phyloP scores from a whole-genome alignment of 2,113 vertebrate genomes.

The Abramis brama region DNA sequence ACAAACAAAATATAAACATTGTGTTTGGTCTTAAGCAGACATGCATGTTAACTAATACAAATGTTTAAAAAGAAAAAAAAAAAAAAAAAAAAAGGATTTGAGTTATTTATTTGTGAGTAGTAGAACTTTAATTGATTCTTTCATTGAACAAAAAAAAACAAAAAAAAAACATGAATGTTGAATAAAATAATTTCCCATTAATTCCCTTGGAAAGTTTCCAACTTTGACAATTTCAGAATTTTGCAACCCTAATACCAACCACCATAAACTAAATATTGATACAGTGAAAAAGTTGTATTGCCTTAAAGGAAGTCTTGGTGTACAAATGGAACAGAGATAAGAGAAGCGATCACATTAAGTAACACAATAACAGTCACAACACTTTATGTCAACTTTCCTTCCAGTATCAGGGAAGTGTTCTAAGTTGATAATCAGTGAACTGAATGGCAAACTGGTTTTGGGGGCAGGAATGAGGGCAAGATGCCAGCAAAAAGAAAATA shows the following conservation, averaged over 20 bases:
- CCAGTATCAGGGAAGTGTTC: not conserved
- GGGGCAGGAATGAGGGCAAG: not conserved
- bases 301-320: not conserved
- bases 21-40: too few species aligned
- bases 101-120: too few species aligned
- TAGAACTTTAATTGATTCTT: too few species aligned
- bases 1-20: too few species aligned
- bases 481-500: conserved; percentile 14
- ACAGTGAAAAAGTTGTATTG: not conserved
- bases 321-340: not conserved
- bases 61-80: too few species aligned
- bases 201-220: too few species aligned
- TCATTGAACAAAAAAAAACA: too few species aligned
- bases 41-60: too few species aligned
- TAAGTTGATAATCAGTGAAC: not conserved
- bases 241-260: not conserved
- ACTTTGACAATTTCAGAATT: too few species aligned
- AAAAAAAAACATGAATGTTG: too few species aligned
- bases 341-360: not conserved
- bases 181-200: too few species aligned
- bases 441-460: conserved; percentile 5
- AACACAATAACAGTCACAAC: not conserved
- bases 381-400: not conserved
- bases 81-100: too few species aligned
- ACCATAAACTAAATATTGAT: not conserved